Conservation (phyloP, 2,113 vertebrate genomes). For the Spizaetus ornatus region DNA sequence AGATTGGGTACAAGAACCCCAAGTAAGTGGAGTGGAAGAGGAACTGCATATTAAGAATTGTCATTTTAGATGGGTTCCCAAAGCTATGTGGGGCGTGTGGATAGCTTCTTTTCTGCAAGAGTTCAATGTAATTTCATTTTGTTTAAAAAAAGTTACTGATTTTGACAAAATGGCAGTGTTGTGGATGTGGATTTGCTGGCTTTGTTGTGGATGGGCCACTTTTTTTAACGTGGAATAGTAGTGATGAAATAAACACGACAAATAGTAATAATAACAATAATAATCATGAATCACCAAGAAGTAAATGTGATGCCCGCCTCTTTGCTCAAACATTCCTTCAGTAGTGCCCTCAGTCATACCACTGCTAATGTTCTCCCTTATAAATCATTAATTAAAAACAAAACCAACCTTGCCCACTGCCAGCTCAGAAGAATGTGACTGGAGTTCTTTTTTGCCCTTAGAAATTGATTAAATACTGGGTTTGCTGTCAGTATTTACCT, state of each 20-base stretch:
- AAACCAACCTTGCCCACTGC: neutral
- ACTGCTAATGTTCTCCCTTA: neutral
- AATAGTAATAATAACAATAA: neutral
- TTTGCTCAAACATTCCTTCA: neutral
- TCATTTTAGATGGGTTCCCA: neutral
- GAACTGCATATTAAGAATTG: neutral
- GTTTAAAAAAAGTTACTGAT: neutral
- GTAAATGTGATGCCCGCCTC: neutral
- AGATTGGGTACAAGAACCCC: neutral
- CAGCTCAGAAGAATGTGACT: neutral
- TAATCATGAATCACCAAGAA: neutral
- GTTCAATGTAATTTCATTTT: neutral
- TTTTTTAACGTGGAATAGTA: neutral
- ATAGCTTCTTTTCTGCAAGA: neutral
- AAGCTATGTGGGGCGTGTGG: neutral
- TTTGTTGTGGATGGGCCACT: neutral
- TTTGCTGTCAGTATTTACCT: neutral
- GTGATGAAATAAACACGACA: neutral
- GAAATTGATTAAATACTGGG: neutral
- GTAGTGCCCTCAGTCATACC: neutral
- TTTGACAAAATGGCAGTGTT: neutral
- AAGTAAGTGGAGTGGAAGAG: neutral
- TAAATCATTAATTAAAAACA: neutral
- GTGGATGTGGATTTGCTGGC: neutral
- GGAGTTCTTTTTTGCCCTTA: neutral